Evolutionary conservation across 64 coral and sea anemone species (phyloP), one percentile per base, ranked within the genome.

Genomic region (Montipora efflorescens): DNA sequence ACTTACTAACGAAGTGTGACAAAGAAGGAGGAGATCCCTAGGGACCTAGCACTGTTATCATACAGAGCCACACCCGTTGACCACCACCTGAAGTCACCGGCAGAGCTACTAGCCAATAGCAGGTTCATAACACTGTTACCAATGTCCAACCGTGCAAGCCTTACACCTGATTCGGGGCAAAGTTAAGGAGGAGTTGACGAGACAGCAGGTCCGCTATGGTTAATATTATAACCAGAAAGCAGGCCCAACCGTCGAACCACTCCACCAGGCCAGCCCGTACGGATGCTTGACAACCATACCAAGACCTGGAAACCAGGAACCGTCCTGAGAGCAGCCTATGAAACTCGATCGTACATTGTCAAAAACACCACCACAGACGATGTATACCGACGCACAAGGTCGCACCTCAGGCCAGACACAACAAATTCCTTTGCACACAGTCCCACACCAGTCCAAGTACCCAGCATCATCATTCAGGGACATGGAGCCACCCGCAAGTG

Each of bases 11-110:
- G 11, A 57, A 57, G 53, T 57, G 4, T 8, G 53, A 57, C 53
- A 76, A 80, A 19, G 58, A 67, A 90, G 47, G 67, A 18, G 89
- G 58, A n/a, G 77, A 90, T 77, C 89, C 77, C 9, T 90, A 23
- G 22, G 22, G 22, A 90, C 77, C 76, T 90, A 7, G 89, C 43
- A 28, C 23, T 90, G 18, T 28, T 90, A 14, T 81, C 89, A 1
- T 90, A 90, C 77, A 79, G 89, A 49, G 23, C 89, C 79, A 90
- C 89, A 90, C 89, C 77, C 61, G 16, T 90, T 18, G 18, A 81
- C 59, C 69, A 67, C 14, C 25, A 90, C 58, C 77, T 81, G 7
- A 81, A 71, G 50, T 68, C 89, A 57, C 53, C 53, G 53, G 53
- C 53, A 57, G 11, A 57, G 53, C 53, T 57, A 57, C 71, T 45